Percentiles rank a stretch among this genome's conserved stretches.
Evolutionary conservation across 2,113 vertebrate genomes (phyloP).

Genomic region (Macquaria ambigua): DNA sequence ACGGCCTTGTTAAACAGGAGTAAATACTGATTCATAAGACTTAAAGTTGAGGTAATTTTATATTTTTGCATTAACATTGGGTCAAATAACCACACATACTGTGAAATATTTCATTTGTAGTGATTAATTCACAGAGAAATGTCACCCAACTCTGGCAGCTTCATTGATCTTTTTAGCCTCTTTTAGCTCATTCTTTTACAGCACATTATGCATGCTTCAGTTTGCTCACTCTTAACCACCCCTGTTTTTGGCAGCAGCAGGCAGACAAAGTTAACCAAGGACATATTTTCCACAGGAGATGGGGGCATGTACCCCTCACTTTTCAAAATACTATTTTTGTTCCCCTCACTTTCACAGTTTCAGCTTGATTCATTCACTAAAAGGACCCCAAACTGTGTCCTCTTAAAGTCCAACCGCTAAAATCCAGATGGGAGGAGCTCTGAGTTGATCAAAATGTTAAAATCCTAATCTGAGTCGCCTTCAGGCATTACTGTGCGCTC

Average conservation of each 20-base stretch:
- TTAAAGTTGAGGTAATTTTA: too few species aligned
- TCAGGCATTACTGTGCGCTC: neutral
- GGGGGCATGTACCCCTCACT: neutral
- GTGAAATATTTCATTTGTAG: too few species aligned
- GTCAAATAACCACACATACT: too few species aligned
- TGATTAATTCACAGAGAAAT: too few species aligned
- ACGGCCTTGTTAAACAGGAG: too few species aligned
- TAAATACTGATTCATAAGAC: too few species aligned
- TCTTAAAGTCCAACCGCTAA: neutral
- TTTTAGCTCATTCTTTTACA: neutral
- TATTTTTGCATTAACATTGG: too few species aligned
- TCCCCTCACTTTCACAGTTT: neutral
- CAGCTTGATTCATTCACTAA: neutral
- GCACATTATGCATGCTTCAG: too few species aligned
- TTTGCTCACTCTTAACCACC: neutral
- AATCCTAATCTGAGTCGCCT: neutral
- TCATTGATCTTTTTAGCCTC: too few species aligned
- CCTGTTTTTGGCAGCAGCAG: neutral
- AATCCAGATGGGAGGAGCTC: neutral
- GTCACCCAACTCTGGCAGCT: too few species aligned
- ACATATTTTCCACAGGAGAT: neutral
- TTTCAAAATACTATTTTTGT: neutral
- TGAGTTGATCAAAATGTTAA: neutral
- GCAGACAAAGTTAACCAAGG: neutral
- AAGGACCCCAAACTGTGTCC: neutral